Evolutionary conservation across 2,797 vertebrate genomes (phyloP).

Genomic region (Intellagama lesueurii): DNA sequence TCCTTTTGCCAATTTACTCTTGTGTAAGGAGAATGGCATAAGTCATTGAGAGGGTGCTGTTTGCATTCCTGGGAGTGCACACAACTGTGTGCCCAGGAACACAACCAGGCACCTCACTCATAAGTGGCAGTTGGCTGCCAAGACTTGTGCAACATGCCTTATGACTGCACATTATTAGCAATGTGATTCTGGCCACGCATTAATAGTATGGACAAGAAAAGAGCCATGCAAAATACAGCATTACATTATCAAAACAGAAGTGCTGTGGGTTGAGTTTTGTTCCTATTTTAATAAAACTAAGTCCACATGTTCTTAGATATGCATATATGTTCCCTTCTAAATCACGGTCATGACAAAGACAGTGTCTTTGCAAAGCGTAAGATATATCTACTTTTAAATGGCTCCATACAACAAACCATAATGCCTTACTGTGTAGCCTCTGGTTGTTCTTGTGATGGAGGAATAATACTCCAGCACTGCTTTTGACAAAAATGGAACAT

Average conservation of each 20-base stretch:
- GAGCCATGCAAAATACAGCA: slow-evolving; percentile 17
- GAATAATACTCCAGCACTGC: not conserved
- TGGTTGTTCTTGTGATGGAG: not conserved
- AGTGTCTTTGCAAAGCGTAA: not conserved
- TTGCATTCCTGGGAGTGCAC: too few relatives aligned
- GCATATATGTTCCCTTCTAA: not conserved
- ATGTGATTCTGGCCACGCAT: too few relatives aligned
- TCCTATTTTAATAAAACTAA: slow-evolving; percentile 16
- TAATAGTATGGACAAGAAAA: not conserved
- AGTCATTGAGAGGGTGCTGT: too few relatives aligned
- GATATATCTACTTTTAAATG: not conserved
- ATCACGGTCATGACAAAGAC: slow-evolving; percentile 18
- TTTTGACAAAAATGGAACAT: slow-evolving; percentile 8
- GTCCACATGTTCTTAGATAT: not conserved
- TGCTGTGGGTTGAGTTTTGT: not conserved
- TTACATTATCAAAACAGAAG: slow-evolving; percentile 6
- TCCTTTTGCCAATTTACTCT: too few relatives aligned
- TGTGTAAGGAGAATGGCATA: too few relatives aligned
- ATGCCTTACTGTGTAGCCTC: accelerated
- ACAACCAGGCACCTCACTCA: too few relatives aligned
- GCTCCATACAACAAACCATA: not conserved
- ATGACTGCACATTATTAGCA: too few relatives aligned
- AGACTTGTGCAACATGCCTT: too few relatives aligned
- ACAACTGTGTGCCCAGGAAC: too few relatives aligned
- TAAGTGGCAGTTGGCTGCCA: too few relatives aligned